Conservation (phyloP, 1,140 invertebrate genomes). For the Kradibia gibbosae region DNA sequence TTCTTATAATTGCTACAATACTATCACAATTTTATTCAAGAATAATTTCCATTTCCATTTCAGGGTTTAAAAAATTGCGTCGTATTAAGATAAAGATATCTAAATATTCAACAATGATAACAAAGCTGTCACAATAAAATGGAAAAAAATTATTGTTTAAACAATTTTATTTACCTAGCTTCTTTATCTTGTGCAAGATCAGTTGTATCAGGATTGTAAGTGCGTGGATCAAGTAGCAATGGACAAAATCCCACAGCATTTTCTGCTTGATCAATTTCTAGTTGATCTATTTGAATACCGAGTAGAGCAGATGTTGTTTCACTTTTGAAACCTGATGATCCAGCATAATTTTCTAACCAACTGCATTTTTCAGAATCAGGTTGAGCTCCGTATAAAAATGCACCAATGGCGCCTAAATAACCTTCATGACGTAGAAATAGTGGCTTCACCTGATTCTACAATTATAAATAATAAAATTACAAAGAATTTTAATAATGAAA, state of each 20-base stretch:
- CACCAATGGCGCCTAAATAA: conserved; percentile 85
- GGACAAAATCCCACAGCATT: conserved; percentile 78
- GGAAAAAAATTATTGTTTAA: too few relatives aligned
- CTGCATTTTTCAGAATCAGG: conserved; percentile 77
- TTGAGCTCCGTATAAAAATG: conserved; percentile 82
- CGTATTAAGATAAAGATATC: too few relatives aligned
- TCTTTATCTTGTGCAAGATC: conserved; percentile 73
- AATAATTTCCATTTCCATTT: too few relatives aligned
- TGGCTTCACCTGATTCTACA: conserved; percentile 78
- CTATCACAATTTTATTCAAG: too few relatives aligned
- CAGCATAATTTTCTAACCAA: conserved; percentile 85
- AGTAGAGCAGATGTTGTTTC: conserved; percentile 71
- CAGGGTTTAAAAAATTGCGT: too few relatives aligned
- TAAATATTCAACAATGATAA: too few relatives aligned
- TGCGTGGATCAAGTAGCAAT: conserved; percentile 75
- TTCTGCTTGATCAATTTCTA: conserved; percentile 81
- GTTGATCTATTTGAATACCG: conserved; percentile 75
- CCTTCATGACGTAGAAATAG: conserved; percentile 85
- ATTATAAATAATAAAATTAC: conserved; percentile 1
- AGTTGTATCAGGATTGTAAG: conserved; percentile 57
- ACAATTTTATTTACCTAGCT: conserved; percentile 74
- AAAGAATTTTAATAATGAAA: neutral
- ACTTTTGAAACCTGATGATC: conserved; percentile 79
- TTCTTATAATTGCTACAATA: too few relatives aligned
- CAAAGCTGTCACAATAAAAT: too few relatives aligned